Evolutionary conservation across 2,113 vertebrate species (phyloP), one percentile per base, ranked within the genome.

Genomic region (Microcebus lehilahytsara): DNA sequence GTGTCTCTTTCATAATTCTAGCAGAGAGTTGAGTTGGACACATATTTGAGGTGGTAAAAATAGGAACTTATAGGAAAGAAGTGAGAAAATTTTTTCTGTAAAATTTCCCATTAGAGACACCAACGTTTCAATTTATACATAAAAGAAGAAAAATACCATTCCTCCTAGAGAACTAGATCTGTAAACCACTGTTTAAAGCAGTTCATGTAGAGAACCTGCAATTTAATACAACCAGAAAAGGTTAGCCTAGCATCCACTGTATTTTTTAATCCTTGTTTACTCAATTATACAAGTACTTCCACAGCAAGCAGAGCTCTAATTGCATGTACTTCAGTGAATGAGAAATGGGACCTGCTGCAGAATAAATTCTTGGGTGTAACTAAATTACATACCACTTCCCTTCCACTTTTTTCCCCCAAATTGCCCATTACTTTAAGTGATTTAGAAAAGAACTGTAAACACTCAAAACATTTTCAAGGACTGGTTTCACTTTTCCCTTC

Each of bases 381-480:
- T 88, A 92, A 96, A 97, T 97, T 93, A 69, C 46, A 91, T 46
- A 77, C 69, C 71, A 90, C n/a, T 97, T 90, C 58, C 89, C 75
- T 75, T 74, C 46, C 87, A 32, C 87, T 80, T 71, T 75, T 91
- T 74, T 74, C 32, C n/a, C 64, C 40, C 71, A 83, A 93, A 93
- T 89, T 85, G 32, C 62, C 74, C 34, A 64, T 93, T 93, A 92
- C 92, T 83, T 53, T 93, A 91, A 91, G 71, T 93, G 90, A 97
- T 95, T 88, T 62, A 86, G 64, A 64, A 86, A 83, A 95, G 67
- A 91, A 86, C 72, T 56, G 25, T 95, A 92, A 94, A 87, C 77
- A 94, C 62, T 89, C 46, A 78, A 77, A 94, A 88, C 25, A 27
- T 40, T 81, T 72, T 93, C 89, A 79, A 91, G 60, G 69, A 78